Base-by-base conservation (phyloP, 2,888 invertebrate species). In the Ypsolopha scabrella region DNA sequence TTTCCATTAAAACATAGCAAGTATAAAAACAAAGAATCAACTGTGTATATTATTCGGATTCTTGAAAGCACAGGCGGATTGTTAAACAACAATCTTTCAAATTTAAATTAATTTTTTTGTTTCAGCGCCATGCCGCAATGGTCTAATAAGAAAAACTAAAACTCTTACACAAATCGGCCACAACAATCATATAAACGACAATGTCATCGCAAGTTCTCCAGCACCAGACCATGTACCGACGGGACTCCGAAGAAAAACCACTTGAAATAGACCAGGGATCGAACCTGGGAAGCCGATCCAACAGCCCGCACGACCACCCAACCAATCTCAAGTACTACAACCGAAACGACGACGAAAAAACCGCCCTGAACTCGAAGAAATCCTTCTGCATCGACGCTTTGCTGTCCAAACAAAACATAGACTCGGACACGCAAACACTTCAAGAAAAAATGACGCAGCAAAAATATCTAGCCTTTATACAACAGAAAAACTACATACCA, bases 371-470 rank as follows among this genome's bases (percentile, higher is more conserved):
- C 48, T 64, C 60, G 0, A 92, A 92, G 59, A 93, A 94, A 50
- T 95, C 96, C 0, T 97, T 97, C 68, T 95, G 96, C 68, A 97
- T 97, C 59, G 97, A 97, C 67, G 96, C 96, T 0, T 75, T 97
- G 2, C 76, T 97, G 2, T 94, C 95, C 0, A 89, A 90, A 51
- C 76, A 80, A 10, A 62, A 80, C 9, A 61, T 74, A 0, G 70
- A 72, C 46, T 71, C 66, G 7, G 79, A 74, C 34, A 62, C 56
- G 10, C 56, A 6, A 63, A 82, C 79, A 1, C 55, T 76, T 0
- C 77, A 75, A 41, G 80, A 80, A 1, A 68, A 70, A 41, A 67
- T 80, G 61, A 61, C 76, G 0, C 80, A 86, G 4, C 79, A 87
- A 33, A 85, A 83, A 48, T 83, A 77, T 52, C 43, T 86, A 13